A percentile compares a stretch with the other conserved stretches of the same genome.
These are phyloP conservation scores for Hydrozoanthus tunicans DNA, from an alignment of 64 coral and sea anemone species.

Conservation along the genomic window DNA sequence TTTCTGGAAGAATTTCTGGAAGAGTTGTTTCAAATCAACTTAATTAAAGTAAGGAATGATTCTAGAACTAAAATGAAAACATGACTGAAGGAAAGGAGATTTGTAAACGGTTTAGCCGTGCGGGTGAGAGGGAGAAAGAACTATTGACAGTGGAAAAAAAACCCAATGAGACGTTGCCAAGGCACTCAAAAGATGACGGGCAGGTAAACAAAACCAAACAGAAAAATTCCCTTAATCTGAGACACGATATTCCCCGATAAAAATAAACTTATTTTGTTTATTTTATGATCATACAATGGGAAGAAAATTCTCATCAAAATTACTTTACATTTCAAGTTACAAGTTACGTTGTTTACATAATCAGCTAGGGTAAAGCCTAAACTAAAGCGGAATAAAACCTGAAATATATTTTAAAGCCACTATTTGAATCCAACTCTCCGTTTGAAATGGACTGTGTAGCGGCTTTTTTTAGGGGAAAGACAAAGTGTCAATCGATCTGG, in stretches of 20 bases:
- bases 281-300: no score
- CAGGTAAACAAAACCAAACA: slow-evolving; percentile 48
- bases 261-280: no score
- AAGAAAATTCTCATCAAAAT: no score
- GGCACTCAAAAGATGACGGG: slow-evolving; percentile 57
- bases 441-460: no score
- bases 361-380: no score
- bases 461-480: no score
- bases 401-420: no score
- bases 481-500: no score
- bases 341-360: no score
- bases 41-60: neutral
- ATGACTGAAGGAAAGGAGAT: slow-evolving; percentile 24
- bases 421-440: no score
- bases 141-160: slow-evolving; percentile 67
- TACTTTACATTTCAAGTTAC: no score
- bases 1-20: neutral
- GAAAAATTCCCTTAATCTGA: neutral
- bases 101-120: slow-evolving; percentile 45
- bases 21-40: neutral
- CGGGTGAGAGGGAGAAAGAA: slow-evolving; percentile 37
- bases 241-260: neutral
- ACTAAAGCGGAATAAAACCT: no score
- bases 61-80: neutral
- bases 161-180: slow-evolving; percentile 68